phyloP scores from a whole-genome alignment of 2,797 vertebrate species.

The Todus mexicanus region DNA sequence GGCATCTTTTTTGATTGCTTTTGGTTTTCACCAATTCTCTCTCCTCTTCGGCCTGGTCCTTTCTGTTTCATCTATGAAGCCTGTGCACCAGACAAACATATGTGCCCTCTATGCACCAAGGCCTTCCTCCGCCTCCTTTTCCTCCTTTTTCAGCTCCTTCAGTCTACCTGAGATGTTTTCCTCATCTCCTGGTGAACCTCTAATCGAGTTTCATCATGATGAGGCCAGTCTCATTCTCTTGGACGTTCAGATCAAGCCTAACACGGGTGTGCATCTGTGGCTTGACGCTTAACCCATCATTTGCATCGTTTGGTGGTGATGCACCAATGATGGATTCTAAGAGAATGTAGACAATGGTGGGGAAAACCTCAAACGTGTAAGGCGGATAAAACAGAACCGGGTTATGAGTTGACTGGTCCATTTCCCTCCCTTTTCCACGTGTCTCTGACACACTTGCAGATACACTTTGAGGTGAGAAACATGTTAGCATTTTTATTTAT shows the following conservation, averaged over 20 bases:
- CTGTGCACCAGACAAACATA: not conserved
- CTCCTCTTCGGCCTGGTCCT: not conserved
- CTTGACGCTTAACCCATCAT: not conserved
- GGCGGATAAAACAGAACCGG: not conserved
- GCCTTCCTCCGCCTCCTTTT: not conserved
- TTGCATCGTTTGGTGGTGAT: not conserved
- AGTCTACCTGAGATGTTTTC: not conserved
- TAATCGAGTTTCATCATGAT: not conserved
- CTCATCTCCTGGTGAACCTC: not conserved
- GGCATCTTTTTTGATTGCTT: not conserved
- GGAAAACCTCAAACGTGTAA: not conserved
- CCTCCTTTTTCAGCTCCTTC: not conserved
- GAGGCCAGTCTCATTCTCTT: not conserved
- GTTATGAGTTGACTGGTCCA: not conserved
- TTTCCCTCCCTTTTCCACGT: not conserved
- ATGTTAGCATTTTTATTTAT: not conserved
- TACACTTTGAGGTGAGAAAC: not conserved
- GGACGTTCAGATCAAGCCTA: not conserved
- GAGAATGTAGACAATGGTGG: not conserved
- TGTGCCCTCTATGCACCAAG: not conserved
- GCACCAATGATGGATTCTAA: accelerated
- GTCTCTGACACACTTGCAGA: not conserved
- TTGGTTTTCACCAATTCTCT: not conserved
- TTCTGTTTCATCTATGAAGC: not conserved
- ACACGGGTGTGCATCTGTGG: not conserved